Evolutionary conservation across 1,140 invertebrate genomes (phyloP), one percentile per base, ranked within the genome.

Genomic region (Drosophila varians): DNA sequence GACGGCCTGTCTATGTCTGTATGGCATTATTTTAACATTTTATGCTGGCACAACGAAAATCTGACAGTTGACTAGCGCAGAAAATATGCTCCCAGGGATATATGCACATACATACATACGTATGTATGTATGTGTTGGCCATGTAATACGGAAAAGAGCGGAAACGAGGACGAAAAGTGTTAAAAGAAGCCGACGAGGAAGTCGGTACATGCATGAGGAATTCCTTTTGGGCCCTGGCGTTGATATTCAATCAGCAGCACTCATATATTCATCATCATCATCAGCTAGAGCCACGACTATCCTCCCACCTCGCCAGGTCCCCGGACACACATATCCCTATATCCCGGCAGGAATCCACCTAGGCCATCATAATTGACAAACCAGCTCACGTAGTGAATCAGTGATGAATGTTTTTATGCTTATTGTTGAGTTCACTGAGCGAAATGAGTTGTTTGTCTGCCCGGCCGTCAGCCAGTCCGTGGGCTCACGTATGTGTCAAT

Each of bases 381-480:
- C 53, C 80, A 87, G 60, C 83, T 80, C 82, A 86, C 82, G 82
- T 86, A 86, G 62, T 82, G 82, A 86, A 86, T 86, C 82, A 77
- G 82, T 86, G 82, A 86, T 86, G 82, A 86, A 86, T 86, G 82
- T 87, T 86, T 86, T 86, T 86, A 87, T 86, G 80, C 80, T 86
- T 86, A 86, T 87, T 86, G 82, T 80, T 80, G 77, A 87, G 82
- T 86, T 86, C 80, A 87, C 72, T 86, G 82, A 87, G 83, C 74
- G 82, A 87, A 87, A 86, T 86, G 77, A 87, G 82, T 86, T 86
- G 82, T 86, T 86, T 86, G 80, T 86, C 74, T 51, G 21, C 28
- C 28, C 2, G 21, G 25, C 55, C 7, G 34, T 18, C 36, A 28
- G 36, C 36, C 12, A 12, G 40, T 18, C 40, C 11, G 53, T 51